Evolutionary conservation across 2,113 vertebrate species (phyloP).

Genomic region (Vicugna pacos): DNA sequence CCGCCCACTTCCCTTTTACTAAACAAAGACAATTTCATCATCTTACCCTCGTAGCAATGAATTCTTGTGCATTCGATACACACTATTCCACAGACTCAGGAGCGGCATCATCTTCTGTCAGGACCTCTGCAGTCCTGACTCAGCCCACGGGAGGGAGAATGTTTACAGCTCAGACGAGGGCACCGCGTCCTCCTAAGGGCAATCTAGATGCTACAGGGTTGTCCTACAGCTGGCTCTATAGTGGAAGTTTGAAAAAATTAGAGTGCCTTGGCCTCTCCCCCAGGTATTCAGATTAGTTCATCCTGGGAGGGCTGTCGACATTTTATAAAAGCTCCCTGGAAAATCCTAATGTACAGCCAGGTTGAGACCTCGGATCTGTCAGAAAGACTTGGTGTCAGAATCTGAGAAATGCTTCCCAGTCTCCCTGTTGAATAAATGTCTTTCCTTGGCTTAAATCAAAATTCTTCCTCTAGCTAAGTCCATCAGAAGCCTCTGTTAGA

Average conservation of each 20-base stretch:
- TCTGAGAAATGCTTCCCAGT: not conserved
- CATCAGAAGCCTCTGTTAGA: not conserved
- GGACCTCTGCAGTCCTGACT: not conserved
- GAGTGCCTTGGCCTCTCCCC: rapidly evolving
- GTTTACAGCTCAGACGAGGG: not conserved
- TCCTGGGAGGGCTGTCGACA: not conserved
- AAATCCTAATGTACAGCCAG: not conserved
- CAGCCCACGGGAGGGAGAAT: not conserved
- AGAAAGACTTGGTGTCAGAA: not conserved
- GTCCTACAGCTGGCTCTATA: not conserved
- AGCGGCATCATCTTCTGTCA: too few relatives aligned
- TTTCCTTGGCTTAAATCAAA: not conserved
- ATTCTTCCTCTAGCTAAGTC: not conserved
- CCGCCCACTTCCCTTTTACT: not conserved
- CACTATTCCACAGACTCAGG: not conserved
- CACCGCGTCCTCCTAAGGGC: not conserved
- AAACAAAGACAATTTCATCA: not conserved
- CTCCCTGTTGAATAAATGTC: not conserved
- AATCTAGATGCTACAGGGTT: not conserved
- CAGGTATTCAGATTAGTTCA: not conserved
- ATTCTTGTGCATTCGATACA: not conserved
- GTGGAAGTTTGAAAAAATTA: not conserved
- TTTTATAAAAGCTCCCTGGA: not conserved
- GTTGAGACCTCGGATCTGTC: not conserved
- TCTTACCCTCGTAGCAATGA: not conserved